Evolutionary conservation across 2,113 vertebrate species (phyloP), one percentile per base, ranked within the genome.

Genomic region (Antechinus flavipes): DNA sequence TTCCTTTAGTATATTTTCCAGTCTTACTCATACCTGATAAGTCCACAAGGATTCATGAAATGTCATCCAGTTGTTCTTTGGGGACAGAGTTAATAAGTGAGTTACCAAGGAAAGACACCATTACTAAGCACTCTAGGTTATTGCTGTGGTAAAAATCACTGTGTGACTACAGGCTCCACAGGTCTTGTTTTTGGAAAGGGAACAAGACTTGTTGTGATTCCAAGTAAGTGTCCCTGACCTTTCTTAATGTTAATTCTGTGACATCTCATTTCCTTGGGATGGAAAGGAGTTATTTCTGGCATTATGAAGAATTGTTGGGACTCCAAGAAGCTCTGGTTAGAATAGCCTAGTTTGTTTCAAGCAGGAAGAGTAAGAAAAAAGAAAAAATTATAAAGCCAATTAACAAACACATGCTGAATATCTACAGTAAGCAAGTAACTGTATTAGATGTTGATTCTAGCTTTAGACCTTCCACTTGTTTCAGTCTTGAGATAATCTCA

Each of bases 211-310:
- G 91, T 95, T 92, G 94, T 98, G 93, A 92, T 53, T 93, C 50
- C 97, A 96, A 95, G 97, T 98, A 96, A 98, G 98, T 98, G 55
- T 35, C 76, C 46, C 42, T 89, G 46, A 8, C 7, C 50, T 54
- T 24, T 35, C 42, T 92, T 95, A 90, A 76, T 89, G 93, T 93
- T 94, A 49, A 95, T 93, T 50, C 55, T 55, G 35, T 61, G 55
- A 61, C 35, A 47, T 5, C 61, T 58, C 91, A 91, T 95, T 68
- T 19, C 16, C n/a, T 89, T 91, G 4, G n/a, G 35, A 84, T 42
- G 68, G 68, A 92, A 93, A n/a, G 52, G n/a, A 84, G 35, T 84
- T 42, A 91, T 92, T 91, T 93, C 93, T 95, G 26, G 0, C 61
- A 6, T 93, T 56, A 12, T 26, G 84, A 53, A 12, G 55, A 94